Percentiles rank a stretch among this genome's conserved stretches.
These are phyloP conservation scores for Neolamprologus hecqui DNA, from an alignment of 2,113 vertebrate species.

Conservation along the genomic window DNA sequence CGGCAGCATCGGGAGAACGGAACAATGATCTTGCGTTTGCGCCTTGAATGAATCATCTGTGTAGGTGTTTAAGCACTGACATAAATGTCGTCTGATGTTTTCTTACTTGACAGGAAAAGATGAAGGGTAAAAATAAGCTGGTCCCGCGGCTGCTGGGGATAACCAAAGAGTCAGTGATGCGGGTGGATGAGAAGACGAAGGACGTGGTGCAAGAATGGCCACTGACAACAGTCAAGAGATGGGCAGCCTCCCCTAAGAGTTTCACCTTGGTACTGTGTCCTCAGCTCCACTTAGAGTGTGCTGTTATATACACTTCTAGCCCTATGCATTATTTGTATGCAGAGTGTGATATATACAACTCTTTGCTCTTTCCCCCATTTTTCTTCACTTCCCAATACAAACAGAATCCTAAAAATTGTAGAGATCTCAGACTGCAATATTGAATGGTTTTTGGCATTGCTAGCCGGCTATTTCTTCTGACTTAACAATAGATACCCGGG, in stretches of 20 bases:
- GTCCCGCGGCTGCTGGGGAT: conserved; percentile 92
- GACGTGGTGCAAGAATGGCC: conserved; percentile 98
- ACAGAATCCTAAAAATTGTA: not conserved
- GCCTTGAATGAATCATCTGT: conserved; percentile 46
- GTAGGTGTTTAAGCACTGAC: conserved; percentile 26
- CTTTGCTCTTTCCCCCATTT: not conserved
- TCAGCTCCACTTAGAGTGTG: not conserved
- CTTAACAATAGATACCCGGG: conserved; percentile 17
- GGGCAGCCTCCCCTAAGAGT: conserved; percentile 98
- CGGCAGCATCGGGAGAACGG: not conserved
- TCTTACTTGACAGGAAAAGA: conserved; percentile 83
- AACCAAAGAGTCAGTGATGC: conserved; percentile 98
- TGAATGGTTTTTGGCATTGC: conserved; percentile 6
- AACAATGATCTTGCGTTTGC: not conserved
- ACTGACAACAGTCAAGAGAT: conserved; percentile 96
- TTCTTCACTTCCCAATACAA: not conserved
- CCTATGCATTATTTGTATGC: not conserved
- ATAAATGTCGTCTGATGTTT: conserved; percentile 31
- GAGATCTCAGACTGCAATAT: not conserved
- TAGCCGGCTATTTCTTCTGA: not conserved
- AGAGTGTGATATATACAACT: not conserved
- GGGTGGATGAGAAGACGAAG: conserved; percentile 97
- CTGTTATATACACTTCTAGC: not conserved
- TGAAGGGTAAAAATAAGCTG: conserved; percentile 98
- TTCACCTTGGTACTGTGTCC: conserved; percentile 88